Base-by-base conservation (phyloP, 2,797 vertebrate genomes). In the Erpetoichthys calabaricus region DNA sequence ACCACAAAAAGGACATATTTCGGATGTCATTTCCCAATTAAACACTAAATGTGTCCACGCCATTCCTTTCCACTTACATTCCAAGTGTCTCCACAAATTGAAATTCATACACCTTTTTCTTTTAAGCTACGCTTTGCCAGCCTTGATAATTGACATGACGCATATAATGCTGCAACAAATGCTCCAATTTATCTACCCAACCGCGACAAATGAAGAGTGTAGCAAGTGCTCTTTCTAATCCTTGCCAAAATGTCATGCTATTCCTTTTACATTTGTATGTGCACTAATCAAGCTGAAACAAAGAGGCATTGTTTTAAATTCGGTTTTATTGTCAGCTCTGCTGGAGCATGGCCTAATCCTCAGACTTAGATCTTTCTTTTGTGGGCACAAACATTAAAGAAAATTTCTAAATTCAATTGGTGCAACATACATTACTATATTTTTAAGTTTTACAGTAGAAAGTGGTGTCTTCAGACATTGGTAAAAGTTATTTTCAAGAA, bases 131-230 rank as follows among this genome's bases (percentile, higher is more conserved):
- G 75, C 66, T 71, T 71, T 68, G 75, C 76, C 82, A 82, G 68
- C 81, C 80, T 86, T 68, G 75, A 83, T 77, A 80, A 82, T 77
- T 64, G 74, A 87, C 75, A 74, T 70, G 76, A 68, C 67, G 62
- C 73, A 73, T 76, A 64, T 68, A 72, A 74, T 64, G 72, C 55
- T 71, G 71, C 71, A 79, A 88, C 84, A 90, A 88, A 86, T 67
- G 76, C 69, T 73, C 79, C 79, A 72, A 83, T 85, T 83, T 85
- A 86, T 81, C 78, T 83, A 80, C 66, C 74, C 72, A 71, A 83
- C 71, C 80, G 80, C 71, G 84, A 86, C 82, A 78, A 81, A 84
- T 72, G 80, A 65, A 71, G 76, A 69, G 64, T 62, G 70, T 56
- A 53, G 65, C 56, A 69, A 66, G 66, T 63, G 65, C 63, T 70